phyloP scores from a whole-genome alignment of 2,888 invertebrate species.

The Thymelicus lineola region DNA sequence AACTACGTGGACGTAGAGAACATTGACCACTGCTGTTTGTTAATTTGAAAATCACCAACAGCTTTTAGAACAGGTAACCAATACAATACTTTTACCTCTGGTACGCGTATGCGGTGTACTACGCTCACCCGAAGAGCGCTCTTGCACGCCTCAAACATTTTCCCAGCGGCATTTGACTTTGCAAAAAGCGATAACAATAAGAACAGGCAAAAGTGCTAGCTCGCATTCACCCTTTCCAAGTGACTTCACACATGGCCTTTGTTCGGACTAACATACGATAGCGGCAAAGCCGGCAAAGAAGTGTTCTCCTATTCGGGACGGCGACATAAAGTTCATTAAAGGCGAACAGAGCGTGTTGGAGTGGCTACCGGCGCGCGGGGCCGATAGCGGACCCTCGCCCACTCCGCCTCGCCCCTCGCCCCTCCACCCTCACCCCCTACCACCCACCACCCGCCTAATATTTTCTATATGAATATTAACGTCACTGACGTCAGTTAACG shows the following conservation, averaged over 20 bases:
- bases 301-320: constrained; percentile 81
- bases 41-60: no score
- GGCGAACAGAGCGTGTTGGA: constrained; percentile 80
- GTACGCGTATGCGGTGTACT: constrained; percentile 16
- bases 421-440: constrained; percentile 44
- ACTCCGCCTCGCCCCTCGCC: constrained; percentile 43
- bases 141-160: constrained; percentile 47
- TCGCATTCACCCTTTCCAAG: constrained; percentile 71
- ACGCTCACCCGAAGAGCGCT: constrained; percentile 27
- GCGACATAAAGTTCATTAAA: constrained; percentile 84
- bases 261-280: constrained; percentile 77
- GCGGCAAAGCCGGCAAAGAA: constrained; percentile 73
- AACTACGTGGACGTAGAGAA: no score
- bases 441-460: constrained; percentile 61
- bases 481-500: constrained; percentile 51
- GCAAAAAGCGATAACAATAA: constrained; percentile 74
- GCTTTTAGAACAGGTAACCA: not conserved
- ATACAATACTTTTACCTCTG: constrained; percentile 14
- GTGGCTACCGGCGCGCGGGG: constrained; percentile 71
- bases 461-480: constrained; percentile 74
- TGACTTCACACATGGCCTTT: constrained; percentile 75
- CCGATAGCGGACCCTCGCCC: constrained; percentile 55
- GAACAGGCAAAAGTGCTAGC: constrained; percentile 65
- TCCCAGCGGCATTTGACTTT: constrained; percentile 59
- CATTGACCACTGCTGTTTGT: no score